A percentile compares a stretch with the other conserved stretches of the same genome.
phyloP scores from a whole-genome alignment of 2,113 vertebrate genomes.

The Phaethornis superciliosus region DNA sequence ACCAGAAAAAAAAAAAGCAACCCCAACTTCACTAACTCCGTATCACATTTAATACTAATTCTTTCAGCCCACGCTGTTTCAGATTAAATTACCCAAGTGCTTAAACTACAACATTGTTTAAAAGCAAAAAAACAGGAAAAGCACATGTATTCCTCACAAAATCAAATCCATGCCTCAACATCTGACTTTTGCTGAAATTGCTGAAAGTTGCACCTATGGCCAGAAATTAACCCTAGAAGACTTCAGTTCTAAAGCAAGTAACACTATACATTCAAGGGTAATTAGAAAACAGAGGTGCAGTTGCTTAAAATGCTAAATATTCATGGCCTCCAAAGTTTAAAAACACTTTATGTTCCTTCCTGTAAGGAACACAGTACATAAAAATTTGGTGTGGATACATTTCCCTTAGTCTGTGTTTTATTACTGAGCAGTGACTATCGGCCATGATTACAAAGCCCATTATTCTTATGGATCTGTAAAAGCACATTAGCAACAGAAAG shows the following conservation, averaged over 20 bases:
- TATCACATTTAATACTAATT: background rate
- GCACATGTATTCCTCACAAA: background rate
- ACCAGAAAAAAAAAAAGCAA: background rate
- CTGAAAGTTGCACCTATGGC: background rate
- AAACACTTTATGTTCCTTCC: background rate
- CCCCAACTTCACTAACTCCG: background rate
- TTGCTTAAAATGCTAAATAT: background rate
- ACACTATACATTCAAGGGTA: background rate
- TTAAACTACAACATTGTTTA: background rate
- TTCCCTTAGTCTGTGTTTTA: constrained; percentile 1
- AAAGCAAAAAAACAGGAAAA: background rate
- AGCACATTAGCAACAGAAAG: background rate
- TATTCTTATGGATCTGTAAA: background rate
- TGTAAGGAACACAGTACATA: background rate
- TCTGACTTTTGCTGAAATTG: background rate
- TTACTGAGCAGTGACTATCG: background rate
- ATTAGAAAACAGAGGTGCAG: background rate
- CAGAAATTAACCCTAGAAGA: background rate
- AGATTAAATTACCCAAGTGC: background rate
- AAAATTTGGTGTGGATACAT: background rate
- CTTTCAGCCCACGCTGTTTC: background rate
- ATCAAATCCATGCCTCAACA: background rate
- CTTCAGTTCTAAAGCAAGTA: background rate
- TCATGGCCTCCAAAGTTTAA: background rate
- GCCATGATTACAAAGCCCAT: background rate